Evolutionary conservation across 2,797 vertebrate genomes (phyloP), one percentile per base, ranked within the genome.

Genomic region (Diplodus puntazzo): DNA sequence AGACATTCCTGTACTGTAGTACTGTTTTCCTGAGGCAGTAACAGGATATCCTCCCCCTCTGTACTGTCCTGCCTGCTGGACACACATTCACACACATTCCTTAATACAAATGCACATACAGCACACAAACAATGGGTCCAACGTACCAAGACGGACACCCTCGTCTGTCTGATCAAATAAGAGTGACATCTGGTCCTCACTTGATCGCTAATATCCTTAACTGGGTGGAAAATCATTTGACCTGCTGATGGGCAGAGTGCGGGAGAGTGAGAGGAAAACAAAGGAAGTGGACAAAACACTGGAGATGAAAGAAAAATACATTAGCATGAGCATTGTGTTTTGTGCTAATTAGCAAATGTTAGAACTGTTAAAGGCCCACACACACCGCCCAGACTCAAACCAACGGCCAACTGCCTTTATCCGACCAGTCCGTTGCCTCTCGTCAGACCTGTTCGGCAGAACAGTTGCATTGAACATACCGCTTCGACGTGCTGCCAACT

Each of bases 41-140:
- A 93, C 89, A 91, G 93, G 93, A 93, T 93, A 92, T 93, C 90
- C 91, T 93, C 80, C 85, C 85, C 76, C 81, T 89, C 88, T 80
- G 82, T 61, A 87, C 88, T 88, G 87, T 89, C 89, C 83, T 71
- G 80, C 53, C 69, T 69, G 62, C 69, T 82, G 57, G 72, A 88
- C 85, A 84, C 79, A 73, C 77, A 80, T 80, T 67, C 77, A 59
- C 54, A 71, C 80, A 80, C 82, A 86, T 83, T 87, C 84, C 68
- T 74, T 50, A 63, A 73, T 21, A 50, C 63, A 63, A 67, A 77
- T 45, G 61, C 78, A 70, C 72, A 77, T 42, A 65, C 77, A 73
- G 39, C 34, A 18, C 20, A 39, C 55, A 42, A 20, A 69, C 64
- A 66, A 34, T 39, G 23, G 65, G 46, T 78, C 53, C 55, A 34